phyloP scores from a whole-genome alignment of 2,797 vertebrate species.

The Cercopithecus mitis region DNA sequence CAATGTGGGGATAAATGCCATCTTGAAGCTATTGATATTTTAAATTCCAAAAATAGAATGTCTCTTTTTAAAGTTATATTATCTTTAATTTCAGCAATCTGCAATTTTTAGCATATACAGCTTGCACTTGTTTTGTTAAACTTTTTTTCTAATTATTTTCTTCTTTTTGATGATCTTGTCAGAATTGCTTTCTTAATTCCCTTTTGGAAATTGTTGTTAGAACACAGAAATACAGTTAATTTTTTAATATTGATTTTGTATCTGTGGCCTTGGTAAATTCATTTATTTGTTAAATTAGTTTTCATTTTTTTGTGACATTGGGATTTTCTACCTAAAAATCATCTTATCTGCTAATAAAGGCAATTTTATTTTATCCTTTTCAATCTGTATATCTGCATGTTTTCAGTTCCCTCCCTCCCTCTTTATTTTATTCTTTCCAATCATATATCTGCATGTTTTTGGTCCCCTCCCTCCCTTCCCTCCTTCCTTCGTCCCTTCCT shows the following conservation, averaged over 20 bases:
- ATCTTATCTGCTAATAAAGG: background rate
- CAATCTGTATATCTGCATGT: background rate
- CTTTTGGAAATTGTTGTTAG: conserved; percentile 1
- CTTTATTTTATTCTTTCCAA: too few species aligned
- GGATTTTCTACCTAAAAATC: background rate
- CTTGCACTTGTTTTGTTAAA: background rate
- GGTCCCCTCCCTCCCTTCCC: too few species aligned
- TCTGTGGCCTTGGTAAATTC: background rate
- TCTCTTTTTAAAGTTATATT: conserved; percentile 11
- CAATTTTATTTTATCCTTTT: background rate
- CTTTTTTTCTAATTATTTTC: conserved; percentile 1
- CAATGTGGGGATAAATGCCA: background rate
- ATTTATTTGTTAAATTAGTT: conserved; percentile 2
- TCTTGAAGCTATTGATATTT: background rate
- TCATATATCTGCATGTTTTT: too few species aligned
- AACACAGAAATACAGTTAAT: background rate
- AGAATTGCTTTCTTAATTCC: conserved; percentile 1
- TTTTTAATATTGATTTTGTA: background rate
- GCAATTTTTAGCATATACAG: background rate
- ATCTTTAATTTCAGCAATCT: conserved; percentile 23
- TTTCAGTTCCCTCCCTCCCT: background rate
- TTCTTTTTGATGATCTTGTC: background rate
- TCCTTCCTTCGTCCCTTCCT: too few species aligned
- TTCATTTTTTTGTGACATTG: background rate
- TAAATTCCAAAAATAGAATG: background rate